Evolutionary conservation across 2,113 vertebrate species (phyloP).

Genomic region (Chloebia gouldiae): DNA sequence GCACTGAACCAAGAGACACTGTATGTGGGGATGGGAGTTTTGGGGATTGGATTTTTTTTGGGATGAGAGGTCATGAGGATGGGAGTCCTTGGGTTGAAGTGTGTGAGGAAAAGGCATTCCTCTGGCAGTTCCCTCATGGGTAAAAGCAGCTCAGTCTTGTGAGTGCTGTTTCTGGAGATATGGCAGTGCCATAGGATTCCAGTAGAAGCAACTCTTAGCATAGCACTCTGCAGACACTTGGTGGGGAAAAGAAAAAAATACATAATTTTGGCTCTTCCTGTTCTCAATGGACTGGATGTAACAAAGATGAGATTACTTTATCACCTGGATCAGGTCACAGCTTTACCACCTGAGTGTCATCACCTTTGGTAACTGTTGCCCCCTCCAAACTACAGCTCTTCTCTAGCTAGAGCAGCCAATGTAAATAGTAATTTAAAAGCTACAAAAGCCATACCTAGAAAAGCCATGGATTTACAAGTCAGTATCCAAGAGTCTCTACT

Average conservation of each 20-base stretch:
- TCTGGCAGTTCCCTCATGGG: not conserved
- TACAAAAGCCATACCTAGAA: not conserved
- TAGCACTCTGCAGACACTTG: not conserved
- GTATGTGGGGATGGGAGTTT: not conserved
- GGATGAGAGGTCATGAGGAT: not conserved
- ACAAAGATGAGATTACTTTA: not conserved
- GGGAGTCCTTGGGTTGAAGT: not conserved
- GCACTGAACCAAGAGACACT: not conserved
- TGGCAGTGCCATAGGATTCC: not conserved
- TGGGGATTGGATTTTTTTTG: not conserved
- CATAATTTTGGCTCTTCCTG: not conserved
- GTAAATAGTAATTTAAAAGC: not conserved
- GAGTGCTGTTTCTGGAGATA: rapidly evolving
- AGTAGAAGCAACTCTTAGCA: not conserved
- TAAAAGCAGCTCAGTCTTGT: not conserved
- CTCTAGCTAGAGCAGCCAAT: not conserved
- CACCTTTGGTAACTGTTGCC: not conserved
- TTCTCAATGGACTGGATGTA: not conserved
- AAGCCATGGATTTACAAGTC: not conserved
- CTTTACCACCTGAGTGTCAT: not conserved
- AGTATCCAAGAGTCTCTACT: not conserved
- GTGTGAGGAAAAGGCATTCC: not conserved
- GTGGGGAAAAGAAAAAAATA: not conserved
- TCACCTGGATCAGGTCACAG: not conserved
- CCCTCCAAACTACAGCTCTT: not conserved